Conservation (phyloP, 2,888 invertebrate genomes). For the Campopleginae sp. region DNA sequence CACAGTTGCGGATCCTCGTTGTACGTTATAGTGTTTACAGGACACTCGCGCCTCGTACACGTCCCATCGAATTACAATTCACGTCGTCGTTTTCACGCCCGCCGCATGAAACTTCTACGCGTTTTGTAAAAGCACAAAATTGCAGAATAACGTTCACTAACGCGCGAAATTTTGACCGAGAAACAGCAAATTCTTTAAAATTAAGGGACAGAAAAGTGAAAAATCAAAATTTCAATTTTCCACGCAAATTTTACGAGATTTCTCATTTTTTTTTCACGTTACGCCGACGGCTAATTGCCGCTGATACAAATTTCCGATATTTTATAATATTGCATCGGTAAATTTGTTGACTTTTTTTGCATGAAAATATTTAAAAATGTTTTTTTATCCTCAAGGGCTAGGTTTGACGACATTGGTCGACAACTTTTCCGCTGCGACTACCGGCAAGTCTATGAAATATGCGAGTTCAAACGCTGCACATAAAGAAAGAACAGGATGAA, state of each 20-base stretch:
- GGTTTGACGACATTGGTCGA: background rate
- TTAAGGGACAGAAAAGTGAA: background rate
- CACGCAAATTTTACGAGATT: no score
- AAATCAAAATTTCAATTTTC: background rate
- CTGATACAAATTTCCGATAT: no score
- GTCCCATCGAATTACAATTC: slow-evolving; percentile 71
- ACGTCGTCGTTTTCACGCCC: slow-evolving; percentile 62
- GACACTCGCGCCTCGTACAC: slow-evolving; percentile 61
- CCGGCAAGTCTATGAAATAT: background rate
- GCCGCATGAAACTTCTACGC: slow-evolving; percentile 41
- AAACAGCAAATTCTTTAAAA: background rate
- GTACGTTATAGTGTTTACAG: slow-evolving; percentile 72
- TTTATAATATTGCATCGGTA: no score
- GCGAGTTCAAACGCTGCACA: slow-evolving; percentile 12
- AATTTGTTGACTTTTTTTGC: no score
- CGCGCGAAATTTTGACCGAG: background rate
- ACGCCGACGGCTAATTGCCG: no score
- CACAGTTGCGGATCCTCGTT: slow-evolving; percentile 58
- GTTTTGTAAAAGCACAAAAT: slow-evolving; percentile 35
- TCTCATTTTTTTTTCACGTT: no score
- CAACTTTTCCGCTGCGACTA: background rate
- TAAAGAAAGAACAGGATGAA: background rate
- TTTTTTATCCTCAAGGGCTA: background rate
- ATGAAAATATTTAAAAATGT: background rate
- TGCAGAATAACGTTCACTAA: background rate